Percentiles rank a stretch among this genome's conserved stretches.
phyloP scores from a whole-genome alignment of 2,888 invertebrate genomes.

The Sphaerolaimus hirsutus region DNA sequence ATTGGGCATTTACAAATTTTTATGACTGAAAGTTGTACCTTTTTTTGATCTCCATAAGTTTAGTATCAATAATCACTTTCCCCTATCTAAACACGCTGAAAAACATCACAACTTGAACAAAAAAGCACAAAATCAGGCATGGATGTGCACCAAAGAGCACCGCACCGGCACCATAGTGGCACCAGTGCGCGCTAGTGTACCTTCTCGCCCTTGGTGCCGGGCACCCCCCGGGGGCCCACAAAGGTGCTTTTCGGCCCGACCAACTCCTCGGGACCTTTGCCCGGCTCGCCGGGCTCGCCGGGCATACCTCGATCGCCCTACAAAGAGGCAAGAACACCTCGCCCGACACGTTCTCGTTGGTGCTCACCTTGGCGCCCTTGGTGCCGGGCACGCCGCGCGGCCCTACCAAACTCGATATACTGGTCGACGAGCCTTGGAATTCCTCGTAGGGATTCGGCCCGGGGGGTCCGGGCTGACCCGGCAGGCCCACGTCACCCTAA shows the following conservation, averaged over 20 bases:
- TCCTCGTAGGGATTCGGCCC: constrained; percentile 14
- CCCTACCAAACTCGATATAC: constrained; percentile 15
- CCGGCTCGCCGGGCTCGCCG: constrained; percentile 19
- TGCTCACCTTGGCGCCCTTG: constrained; percentile 18
- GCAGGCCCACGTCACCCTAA: constrained; percentile 21
- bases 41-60: no score
- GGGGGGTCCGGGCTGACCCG: constrained; percentile 29
- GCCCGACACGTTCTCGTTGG: no score
- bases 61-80: no score
- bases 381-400: constrained; percentile 17
- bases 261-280: constrained; percentile 15
- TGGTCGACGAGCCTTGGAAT: constrained; percentile 5
- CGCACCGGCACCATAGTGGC: no score
- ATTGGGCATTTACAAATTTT: no score
- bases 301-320: constrained; percentile 18
- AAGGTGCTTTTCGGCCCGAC: constrained; percentile 19
- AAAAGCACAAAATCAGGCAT: no score
- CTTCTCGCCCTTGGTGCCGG: neutral
- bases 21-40: no score
- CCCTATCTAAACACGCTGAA: no score
- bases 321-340: constrained; percentile 9
- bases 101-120: no score
- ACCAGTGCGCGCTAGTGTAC: no score
- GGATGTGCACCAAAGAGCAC: no score
- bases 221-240: constrained; percentile 19